phyloP scores from a whole-genome alignment of 2,888 invertebrate genomes.

The Odontothrips loti region DNA sequence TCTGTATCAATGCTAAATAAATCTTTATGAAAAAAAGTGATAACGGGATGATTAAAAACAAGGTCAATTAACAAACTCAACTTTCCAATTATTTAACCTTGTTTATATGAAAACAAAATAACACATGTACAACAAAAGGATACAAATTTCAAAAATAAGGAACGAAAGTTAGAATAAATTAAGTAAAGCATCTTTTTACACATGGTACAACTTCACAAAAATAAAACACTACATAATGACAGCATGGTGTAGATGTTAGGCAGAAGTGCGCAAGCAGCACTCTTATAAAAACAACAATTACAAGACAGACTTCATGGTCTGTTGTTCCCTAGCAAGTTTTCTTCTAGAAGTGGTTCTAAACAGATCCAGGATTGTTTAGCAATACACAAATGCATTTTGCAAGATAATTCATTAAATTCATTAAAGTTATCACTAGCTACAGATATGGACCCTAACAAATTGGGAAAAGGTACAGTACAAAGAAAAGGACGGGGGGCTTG shows the following conservation, averaged over 20 bases:
- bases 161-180: conserved; percentile 21
- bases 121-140: conserved; percentile 7
- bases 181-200: background rate
- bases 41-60: background rate
- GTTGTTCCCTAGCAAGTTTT: conserved; percentile 9
- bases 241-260: conserved; percentile 18
- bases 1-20: background rate
- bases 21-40: background rate
- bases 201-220: background rate
- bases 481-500: conserved; percentile 1
- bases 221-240: conserved; percentile 15
- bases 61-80: background rate
- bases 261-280: conserved; percentile 11
- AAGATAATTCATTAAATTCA: conserved; percentile 13
- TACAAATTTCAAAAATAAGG: conserved; percentile 19
- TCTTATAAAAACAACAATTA: background rate
- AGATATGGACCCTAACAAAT: conserved; percentile 26
- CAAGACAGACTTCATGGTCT: background rate
- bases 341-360: background rate
- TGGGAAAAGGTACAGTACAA: conserved; percentile 1
- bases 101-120: background rate
- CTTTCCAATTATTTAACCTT: background rate
- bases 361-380: background rate
- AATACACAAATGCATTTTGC: background rate
- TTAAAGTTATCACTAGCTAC: conserved; percentile 6